These are phyloP conservation scores for Gorilla gorilla DNA, from an alignment of 2,113 vertebrate species.

Conservation along the genomic window DNA sequence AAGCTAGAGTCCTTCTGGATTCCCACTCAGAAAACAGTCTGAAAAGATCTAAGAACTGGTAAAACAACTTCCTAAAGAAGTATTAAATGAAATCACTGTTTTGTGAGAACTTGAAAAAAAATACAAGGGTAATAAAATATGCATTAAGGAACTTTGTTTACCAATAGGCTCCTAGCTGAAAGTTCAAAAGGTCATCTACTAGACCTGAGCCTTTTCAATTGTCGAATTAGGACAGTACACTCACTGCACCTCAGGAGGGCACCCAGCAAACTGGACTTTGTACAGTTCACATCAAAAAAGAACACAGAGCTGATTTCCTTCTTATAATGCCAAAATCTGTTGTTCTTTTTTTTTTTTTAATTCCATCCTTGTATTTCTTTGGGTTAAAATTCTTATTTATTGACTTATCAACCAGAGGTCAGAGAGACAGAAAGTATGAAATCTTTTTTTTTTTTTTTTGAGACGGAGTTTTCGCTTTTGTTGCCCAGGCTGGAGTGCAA, in stretches of 20 bases:
- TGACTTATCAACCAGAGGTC: background rate
- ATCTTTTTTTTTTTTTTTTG: background rate
- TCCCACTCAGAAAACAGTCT: constrained; percentile 20
- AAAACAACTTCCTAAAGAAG: background rate
- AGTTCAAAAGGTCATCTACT: background rate
- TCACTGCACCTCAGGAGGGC: background rate
- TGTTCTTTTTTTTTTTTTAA: constrained; percentile 14
- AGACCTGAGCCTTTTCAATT: background rate
- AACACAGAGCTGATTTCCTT: background rate
- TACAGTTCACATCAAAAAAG: background rate
- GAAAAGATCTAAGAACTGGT: background rate
- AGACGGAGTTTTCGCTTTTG: too few species aligned
- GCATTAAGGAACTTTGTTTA: background rate
- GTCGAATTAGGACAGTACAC: background rate
- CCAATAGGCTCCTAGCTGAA: background rate
- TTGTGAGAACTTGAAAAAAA: background rate
- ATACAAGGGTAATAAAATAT: background rate
- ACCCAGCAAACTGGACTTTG: background rate
- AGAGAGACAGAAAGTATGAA: background rate
- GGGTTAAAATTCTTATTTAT: constrained; percentile 28
- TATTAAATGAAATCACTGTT: constrained; percentile 27
- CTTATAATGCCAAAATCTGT: background rate
- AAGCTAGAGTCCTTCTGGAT: background rate
- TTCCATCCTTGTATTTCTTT: background rate
- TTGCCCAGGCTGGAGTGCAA: too few species aligned